Evolutionary conservation across 2,888 invertebrate genomes (phyloP), one percentile per base, ranked within the genome.

Genomic region (Danaus chrysippus): DNA sequence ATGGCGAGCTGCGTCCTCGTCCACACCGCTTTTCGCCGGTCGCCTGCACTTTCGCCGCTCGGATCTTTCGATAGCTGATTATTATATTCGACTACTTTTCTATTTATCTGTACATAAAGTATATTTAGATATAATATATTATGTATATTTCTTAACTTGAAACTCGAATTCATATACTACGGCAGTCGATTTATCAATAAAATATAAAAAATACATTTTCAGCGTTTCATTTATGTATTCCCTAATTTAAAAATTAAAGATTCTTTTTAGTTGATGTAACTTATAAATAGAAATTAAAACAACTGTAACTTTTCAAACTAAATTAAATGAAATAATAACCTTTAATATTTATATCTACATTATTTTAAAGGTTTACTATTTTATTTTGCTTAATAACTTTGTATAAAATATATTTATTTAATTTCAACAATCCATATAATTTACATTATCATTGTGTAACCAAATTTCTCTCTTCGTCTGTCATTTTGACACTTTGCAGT

Each of bases 91-190:
- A 86, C 87, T 88, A 90, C 89, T 90, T 90, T 91, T 91, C 89
- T 89, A 90, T 88, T 89, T 84, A 82, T 90, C 90, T 90, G 89
- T 90, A 91, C 85, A 91, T 89, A 91, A 89, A 87, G 87, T 91
- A 90, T 90, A 91, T 90, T 91, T 91, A 91, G 88, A 91, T 88
- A 90, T 87, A 86, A 87, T 86, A 87, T 88, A 90, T 85, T 87
- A 89, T 88, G 88, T 91, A 91, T 88, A 90, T 88, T 90, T 89
- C 89, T 86, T 87, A 85, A 87, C 87, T 88, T 87, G 82, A 84
- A 90, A 87, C 84, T 90, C 82, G 86, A 87, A 88, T 91, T 89
- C 88, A 87, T 89, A 87, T 88, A 90, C 84, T 87, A 85, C 84
- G 83, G 87, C 88, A 87, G 89, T 90, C 90, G 90, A 89, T 87